Percentiles rank a stretch among this genome's conserved stretches.
Evolutionary conservation across 1,140 invertebrate genomes (phyloP).

Genomic region (Dendroctonus ponderosae): DNA sequence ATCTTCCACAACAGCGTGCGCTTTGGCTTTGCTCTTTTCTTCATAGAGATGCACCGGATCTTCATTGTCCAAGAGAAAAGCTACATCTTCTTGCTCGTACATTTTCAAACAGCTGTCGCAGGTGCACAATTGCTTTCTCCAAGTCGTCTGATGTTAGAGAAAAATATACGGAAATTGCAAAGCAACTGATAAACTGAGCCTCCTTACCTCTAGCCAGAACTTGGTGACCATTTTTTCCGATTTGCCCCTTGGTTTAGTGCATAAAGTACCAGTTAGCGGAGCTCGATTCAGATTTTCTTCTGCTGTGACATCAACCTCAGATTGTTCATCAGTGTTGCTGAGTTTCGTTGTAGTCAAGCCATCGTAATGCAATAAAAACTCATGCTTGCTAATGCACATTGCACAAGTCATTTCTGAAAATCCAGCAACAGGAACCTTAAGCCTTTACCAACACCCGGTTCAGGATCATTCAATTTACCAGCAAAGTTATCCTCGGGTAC

Average conservation of each 20-base stretch:
- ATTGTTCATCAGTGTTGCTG: constrained; percentile 27
- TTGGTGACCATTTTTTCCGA: constrained; percentile 49
- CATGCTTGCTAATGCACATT: constrained; percentile 68
- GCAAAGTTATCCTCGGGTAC: constrained; percentile 56
- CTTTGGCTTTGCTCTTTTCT: constrained; percentile 67
- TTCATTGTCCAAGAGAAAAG: constrained; percentile 74
- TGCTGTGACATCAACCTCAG: constrained; percentile 30
- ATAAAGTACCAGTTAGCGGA: constrained; percentile 22
- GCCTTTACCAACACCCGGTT: neutral
- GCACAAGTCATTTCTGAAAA: constrained; percentile 81
- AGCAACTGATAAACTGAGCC: neutral
- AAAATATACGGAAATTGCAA: neutral
- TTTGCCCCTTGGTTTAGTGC: constrained; percentile 45
- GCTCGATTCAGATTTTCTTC: constrained; percentile 13
- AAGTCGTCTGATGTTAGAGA: constrained; percentile 51
- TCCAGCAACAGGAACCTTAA: constrained; percentile 5
- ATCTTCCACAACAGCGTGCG: constrained; percentile 57
- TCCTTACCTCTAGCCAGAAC: constrained; percentile 63
- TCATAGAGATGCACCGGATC: constrained; percentile 89
- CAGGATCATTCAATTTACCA: constrained; percentile 29
- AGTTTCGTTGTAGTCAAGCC: constrained; percentile 45
- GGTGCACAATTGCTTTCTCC: constrained; percentile 72
- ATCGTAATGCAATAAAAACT: constrained; percentile 75
- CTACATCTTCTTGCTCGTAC: constrained; percentile 66
- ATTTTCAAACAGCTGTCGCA: constrained; percentile 64